Conservation (phyloP, 2,113 vertebrate genomes). For the human region GRCh38 chr11:102839001-102839500, state of each 20-base stretch:
- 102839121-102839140: conserved; percentile 65
- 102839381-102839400: not conserved
- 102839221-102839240: conserved; percentile 86
- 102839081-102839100: not conserved
- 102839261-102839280: not conserved
- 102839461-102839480: not conserved
- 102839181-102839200: conserved; percentile 85
- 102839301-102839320: not conserved
- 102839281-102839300: not conserved
- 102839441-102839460: not conserved
- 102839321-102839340: not conserved
- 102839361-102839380: not conserved
- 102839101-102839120: conserved; percentile 81
- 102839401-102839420: not conserved
- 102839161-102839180: conserved; percentile 83
- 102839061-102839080: not conserved
- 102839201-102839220: conserved; percentile 61
- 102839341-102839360: not conserved
- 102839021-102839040: not conserved
- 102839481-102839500: not conserved
- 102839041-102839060: not conserved
- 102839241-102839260: conserved; percentile 79
- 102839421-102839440: not conserved
- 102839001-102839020: not conserved
- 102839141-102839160: conserved; percentile 87